phyloP scores from a whole-genome alignment of 2,113 vertebrate genomes.

The cattle (Bos taurus) region DNA sequence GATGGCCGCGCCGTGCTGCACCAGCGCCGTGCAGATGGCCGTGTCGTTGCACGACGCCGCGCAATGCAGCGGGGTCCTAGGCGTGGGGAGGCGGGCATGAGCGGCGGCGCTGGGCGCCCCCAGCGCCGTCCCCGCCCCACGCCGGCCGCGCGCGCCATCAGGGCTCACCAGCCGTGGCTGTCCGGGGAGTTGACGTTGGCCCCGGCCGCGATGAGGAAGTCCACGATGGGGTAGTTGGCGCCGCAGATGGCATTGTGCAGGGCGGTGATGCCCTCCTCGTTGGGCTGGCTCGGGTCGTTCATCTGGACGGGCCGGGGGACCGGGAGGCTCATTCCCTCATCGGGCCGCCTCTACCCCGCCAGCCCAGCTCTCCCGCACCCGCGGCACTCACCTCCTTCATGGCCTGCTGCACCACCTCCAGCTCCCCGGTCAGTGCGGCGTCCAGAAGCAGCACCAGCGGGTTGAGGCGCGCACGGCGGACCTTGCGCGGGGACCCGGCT shows the following conservation, averaged over 20 bases:
- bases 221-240: conserved; percentile 87
- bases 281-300: conserved; percentile 90
- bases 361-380: accelerated
- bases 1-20: conserved; percentile 88
- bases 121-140: no score
- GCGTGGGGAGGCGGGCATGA: not conserved
- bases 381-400: conserved; percentile 84
- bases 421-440: conserved; percentile 87
- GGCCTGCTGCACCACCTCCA: conserved; percentile 89
- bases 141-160: accelerated
- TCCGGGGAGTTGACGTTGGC: conserved; percentile 91
- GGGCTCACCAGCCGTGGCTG: conserved; percentile 92
- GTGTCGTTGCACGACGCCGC: conserved; percentile 93
- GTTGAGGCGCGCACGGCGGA: conserved; percentile 83
- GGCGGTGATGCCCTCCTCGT: conserved; percentile 94
- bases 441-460: conserved; percentile 91
- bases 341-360: accelerated
- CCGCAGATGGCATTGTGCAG: conserved; percentile 94
- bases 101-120: accelerated
- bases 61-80: conserved; percentile 92
- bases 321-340: not conserved
- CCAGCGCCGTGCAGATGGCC: conserved; percentile 86
- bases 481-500: conserved; percentile 65
- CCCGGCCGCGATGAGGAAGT: conserved; percentile 88
- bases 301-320: conserved; percentile 74